Conservation (phyloP, 2,797 vertebrate genomes). For the Eospalax fontanierii region DNA sequence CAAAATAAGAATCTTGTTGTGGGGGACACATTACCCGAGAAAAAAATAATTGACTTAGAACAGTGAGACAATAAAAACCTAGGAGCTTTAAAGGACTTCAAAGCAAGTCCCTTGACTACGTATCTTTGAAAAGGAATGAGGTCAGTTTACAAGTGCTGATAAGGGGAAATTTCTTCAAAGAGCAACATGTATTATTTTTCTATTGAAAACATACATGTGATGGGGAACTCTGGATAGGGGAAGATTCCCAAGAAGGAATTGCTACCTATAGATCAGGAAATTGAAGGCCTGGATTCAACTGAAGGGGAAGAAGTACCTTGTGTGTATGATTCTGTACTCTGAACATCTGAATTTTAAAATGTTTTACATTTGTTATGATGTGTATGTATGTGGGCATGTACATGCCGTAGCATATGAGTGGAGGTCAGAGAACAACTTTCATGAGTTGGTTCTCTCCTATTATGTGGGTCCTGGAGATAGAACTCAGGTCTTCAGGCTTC, state of each 20-base stretch:
- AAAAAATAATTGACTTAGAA: background rate
- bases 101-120: background rate
- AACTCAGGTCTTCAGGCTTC: too few species aligned
- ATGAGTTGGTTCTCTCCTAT: too few species aligned
- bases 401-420: too few species aligned
- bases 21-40: background rate
- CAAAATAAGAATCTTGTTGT: background rate
- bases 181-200: background rate
- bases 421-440: too few species aligned
- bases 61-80: background rate
- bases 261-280: background rate
- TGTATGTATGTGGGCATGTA: too few species aligned
- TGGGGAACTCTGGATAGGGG: too few species aligned
- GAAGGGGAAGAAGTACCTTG: background rate
- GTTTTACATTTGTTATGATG: background rate
- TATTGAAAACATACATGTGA: background rate
- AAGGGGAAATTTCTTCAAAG: background rate
- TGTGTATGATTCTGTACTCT: fast-evolving
- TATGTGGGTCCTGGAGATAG: too few species aligned
- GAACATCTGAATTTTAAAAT: background rate
- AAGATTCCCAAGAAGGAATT: fast-evolving
- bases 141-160: background rate
- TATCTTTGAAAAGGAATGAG: background rate
- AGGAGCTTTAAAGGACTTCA: background rate
- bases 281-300: background rate